phyloP scores from a whole-genome alignment of 1,140 invertebrate genomes.

The Drosophila bocki region DNA sequence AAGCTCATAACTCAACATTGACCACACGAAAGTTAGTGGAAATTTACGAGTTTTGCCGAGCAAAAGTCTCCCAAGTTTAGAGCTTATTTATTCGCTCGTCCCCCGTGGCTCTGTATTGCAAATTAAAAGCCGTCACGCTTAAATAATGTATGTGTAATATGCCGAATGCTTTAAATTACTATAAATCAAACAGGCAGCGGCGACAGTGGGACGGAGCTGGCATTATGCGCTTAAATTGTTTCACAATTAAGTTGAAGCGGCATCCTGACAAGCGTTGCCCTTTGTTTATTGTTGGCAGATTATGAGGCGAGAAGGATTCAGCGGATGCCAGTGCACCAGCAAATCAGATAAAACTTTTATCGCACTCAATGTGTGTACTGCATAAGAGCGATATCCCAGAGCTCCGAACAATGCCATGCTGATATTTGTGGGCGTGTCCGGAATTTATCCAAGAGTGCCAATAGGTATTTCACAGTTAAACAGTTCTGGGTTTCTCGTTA shows the following conservation, averaged over 20 bases:
- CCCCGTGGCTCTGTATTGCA: constrained; percentile 52
- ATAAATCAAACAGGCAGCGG: constrained; percentile 59
- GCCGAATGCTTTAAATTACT: constrained; percentile 66
- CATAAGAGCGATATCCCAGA: constrained; percentile 1
- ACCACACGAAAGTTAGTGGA: constrained; percentile 35
- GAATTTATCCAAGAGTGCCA: neutral
- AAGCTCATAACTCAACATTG: constrained; percentile 65
- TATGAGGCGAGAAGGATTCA: constrained; percentile 58
- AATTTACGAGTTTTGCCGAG: constrained; percentile 54
- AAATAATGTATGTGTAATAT: constrained; percentile 64
- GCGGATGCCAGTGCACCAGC: constrained; percentile 39
- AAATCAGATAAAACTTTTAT: constrained; percentile 69
- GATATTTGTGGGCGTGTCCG: constrained; percentile 9
- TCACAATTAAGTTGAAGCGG: constrained; percentile 59
- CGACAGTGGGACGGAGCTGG: constrained; percentile 40
- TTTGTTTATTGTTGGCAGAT: constrained; percentile 77
- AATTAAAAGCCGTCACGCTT: constrained; percentile 57
- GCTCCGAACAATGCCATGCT: constrained; percentile 38
- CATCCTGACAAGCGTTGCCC: constrained; percentile 36
- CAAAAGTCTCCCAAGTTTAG: constrained; percentile 33
- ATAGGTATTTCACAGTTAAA: neutral
- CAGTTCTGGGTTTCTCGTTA: neutral
- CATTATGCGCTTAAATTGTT: constrained; percentile 76
- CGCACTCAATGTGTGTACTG: constrained; percentile 22
- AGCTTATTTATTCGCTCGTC: constrained; percentile 40